phyloP scores from a whole-genome alignment of 92 coral and sea anemone species.

The Galaxea fascicularis region DNA sequence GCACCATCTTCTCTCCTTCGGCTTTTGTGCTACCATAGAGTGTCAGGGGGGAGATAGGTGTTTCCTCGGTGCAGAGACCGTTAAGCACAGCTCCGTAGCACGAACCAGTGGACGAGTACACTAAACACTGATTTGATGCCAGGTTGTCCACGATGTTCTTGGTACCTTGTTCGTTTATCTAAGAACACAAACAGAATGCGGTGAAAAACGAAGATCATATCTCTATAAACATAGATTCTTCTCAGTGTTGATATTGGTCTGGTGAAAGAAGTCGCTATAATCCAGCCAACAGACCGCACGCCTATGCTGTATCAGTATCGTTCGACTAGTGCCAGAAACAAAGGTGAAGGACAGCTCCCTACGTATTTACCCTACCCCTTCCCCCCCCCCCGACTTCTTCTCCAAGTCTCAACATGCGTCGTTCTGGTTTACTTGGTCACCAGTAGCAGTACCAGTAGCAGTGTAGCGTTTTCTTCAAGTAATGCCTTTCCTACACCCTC shows the following conservation, averaged over 20 bases:
- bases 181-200: background rate
- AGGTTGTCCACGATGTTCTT: slow-evolving; percentile 78
- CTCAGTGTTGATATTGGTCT: background rate
- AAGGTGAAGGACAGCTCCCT: no score
- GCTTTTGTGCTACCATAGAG: slow-evolving; percentile 94
- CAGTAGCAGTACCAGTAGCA: no score
- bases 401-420: no score
- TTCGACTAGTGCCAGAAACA: no score
- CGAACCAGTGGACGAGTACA: slow-evolving; percentile 98
- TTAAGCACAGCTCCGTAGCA: slow-evolving; percentile 93
- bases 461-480: no score
- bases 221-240: background rate
- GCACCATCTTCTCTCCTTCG: slow-evolving; percentile 78
- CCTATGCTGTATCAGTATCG: no score
- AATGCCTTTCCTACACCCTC: no score
- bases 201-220: background rate
- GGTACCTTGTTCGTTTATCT: slow-evolving; percentile 88
- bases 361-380: no score
- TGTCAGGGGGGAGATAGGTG: slow-evolving; percentile 89
- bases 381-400: no score
- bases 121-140: slow-evolving; percentile 70
- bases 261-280: no score
- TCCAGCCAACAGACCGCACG: no score
- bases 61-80: slow-evolving; percentile 90
- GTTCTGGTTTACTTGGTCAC: no score